Evolutionary conservation across 2,888 invertebrate genomes (phyloP).

Genomic region (Ornithoptera alexandrae): DNA sequence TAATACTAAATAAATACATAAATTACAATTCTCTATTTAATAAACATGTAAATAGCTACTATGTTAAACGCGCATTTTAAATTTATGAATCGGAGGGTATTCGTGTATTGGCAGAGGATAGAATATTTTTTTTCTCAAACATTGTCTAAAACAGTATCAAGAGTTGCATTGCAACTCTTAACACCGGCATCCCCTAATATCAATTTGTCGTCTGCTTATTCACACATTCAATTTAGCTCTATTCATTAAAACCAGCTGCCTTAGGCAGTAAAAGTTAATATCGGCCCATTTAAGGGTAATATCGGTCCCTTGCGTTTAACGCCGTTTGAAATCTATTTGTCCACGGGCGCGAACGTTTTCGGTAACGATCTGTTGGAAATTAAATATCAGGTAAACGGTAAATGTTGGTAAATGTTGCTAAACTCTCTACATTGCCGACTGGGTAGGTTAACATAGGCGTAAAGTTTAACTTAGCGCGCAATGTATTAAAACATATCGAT

Average conservation of each 20-base stretch:
- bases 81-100: too few relatives aligned
- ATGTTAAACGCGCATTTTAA: too few relatives aligned
- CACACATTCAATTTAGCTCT: constrained; percentile 46
- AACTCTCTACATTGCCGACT: constrained; percentile 21
- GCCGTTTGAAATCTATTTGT: constrained; percentile 44
- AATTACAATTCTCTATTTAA: too few relatives aligned
- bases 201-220: constrained; percentile 46
- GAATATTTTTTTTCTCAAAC: too few relatives aligned
- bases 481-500: constrained; percentile 36
- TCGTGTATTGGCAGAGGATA: too few relatives aligned
- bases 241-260: constrained; percentile 48
- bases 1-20: too few relatives aligned
- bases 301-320: constrained; percentile 57
- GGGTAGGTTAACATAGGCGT: neutral
- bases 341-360: constrained; percentile 37
- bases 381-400: neutral
- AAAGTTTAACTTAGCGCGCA: neutral
- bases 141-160: neutral
- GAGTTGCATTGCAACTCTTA: neutral
- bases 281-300: constrained; percentile 54
- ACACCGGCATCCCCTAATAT: constrained; percentile 12
- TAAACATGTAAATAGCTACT: too few relatives aligned
- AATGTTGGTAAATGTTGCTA: neutral
- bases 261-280: constrained; percentile 53
- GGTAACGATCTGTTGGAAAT: constrained; percentile 11